phyloP scores from a whole-genome alignment of 2,797 vertebrate species.

The Apodemus agrarius region DNA sequence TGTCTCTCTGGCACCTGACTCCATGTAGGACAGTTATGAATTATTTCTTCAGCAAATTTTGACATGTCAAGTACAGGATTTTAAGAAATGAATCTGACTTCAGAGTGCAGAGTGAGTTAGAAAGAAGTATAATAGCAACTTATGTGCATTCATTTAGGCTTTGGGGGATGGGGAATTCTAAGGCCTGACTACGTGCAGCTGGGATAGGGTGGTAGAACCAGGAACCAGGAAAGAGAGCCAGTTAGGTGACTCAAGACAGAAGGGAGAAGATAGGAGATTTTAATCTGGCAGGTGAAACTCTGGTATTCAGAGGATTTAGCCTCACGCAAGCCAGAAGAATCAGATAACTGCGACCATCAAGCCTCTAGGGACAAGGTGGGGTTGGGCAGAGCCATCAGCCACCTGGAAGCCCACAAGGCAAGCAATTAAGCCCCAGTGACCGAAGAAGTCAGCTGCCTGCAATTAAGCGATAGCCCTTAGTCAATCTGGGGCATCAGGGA shows the following conservation, averaged over 20 bases:
- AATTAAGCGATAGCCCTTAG: not conserved
- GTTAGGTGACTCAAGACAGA: not conserved
- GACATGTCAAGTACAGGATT: constrained; percentile 47
- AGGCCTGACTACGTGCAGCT: not conserved
- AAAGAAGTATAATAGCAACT: not conserved
- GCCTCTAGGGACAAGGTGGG: not conserved
- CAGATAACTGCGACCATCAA: not conserved
- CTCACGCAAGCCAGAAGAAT: not conserved
- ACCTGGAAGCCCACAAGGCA: not conserved
- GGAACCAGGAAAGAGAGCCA: not conserved
- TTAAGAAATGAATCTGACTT: constrained; percentile 66
- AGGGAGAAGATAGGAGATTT: not conserved
- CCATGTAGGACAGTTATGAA: constrained; percentile 51
- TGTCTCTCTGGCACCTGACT: constrained; percentile 43
- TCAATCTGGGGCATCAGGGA: not conserved
- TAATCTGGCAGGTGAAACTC: not conserved
- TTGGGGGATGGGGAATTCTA: not conserved
- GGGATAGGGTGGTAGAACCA: not conserved
- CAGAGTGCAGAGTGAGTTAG: not conserved
- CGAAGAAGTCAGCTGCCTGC: not conserved
- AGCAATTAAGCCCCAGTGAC: not conserved
- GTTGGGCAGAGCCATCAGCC: not conserved
- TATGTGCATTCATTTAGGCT: not conserved
- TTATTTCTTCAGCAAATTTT: constrained; percentile 62
- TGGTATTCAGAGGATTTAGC: not conserved